Percentiles rank a stretch among this genome's conserved stretches.
phyloP scores from a whole-genome alignment of 2,797 vertebrate genomes.

The Megaceryle alcyon region DNA sequence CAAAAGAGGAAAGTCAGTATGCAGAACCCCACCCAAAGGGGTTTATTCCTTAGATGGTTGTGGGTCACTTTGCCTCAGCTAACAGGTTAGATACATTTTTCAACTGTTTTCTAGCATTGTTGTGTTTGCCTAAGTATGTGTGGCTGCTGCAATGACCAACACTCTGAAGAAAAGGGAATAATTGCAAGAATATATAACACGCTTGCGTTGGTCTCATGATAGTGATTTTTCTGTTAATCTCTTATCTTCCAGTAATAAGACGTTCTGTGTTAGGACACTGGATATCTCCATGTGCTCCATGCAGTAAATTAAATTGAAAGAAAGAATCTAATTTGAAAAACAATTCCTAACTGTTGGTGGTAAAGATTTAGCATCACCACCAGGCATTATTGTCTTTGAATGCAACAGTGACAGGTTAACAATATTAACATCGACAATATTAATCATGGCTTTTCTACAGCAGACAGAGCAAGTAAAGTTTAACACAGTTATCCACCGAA shows the following conservation, averaged over 20 bases:
- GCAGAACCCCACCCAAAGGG: background rate
- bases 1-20: background rate
- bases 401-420: background rate
- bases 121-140: background rate
- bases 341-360: background rate
- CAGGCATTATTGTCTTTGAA: background rate
- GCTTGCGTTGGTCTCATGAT: background rate
- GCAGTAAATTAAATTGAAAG: background rate
- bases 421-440: background rate
- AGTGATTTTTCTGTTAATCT: background rate
- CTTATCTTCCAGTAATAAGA: background rate
- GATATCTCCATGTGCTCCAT: background rate
- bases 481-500: background rate
- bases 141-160: background rate
- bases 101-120: background rate
- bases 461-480: background rate
- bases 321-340: background rate
- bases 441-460: background rate
- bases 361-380: background rate
- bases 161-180: background rate
- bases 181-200: background rate
- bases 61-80: background rate
- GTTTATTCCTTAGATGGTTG: background rate
- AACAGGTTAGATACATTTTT: background rate
- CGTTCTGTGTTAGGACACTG: background rate